Base-by-base conservation (phyloP, 2,888 invertebrate species). In the Diadegma fenestrale region DNA sequence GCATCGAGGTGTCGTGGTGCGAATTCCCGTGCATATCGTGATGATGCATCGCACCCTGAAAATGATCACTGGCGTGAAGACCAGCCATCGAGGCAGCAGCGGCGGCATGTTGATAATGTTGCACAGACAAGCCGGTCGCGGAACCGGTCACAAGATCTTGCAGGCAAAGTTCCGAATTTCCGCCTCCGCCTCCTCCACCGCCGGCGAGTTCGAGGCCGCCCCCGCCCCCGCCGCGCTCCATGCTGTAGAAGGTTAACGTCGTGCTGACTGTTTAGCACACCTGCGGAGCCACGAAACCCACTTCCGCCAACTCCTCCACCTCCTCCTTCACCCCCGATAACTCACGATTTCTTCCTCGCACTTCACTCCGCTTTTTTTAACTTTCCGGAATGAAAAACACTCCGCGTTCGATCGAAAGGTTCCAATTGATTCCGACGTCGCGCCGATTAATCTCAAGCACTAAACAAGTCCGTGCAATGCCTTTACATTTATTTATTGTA, bases 81-180 rank as follows among this genome's bases (percentile, higher is more conserved):
- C 93, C 84, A 92, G 94, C 95, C 68, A 94, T 94, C 86, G 94
- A 80, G 91, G 94, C 95, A 85, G 95, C 95, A 89, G 95, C 95
- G 19, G 93, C 94, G 78, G 94, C 95, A 89, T 95, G 95, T 87
- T 94, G 92, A 89, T 95, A 94, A 87, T 94, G 94, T 82, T 94
- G 94, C 84, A 94, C 95, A 78, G 95, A 95, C 87, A 94, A 94
- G 79, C 94, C 94, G 73, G 94, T 94, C 33, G 94, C 94, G 58
- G 96, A 95, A 30, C 95, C 95, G 85, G 95, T 95, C 84, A 96
- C 96, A 89, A 97, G 95, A 94, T 97, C 97, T 91, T 97, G 97
- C 75, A 97, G 95, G 91, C 97, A 97, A 90, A 97, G 95, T 90
- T 96, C 96, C 91, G 95, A 95, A 94, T 97, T 92, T 54, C 91